These are phyloP conservation scores for Nymphalis urticae DNA, from an alignment of 2,888 invertebrate species.

Conservation along the genomic window DNA sequence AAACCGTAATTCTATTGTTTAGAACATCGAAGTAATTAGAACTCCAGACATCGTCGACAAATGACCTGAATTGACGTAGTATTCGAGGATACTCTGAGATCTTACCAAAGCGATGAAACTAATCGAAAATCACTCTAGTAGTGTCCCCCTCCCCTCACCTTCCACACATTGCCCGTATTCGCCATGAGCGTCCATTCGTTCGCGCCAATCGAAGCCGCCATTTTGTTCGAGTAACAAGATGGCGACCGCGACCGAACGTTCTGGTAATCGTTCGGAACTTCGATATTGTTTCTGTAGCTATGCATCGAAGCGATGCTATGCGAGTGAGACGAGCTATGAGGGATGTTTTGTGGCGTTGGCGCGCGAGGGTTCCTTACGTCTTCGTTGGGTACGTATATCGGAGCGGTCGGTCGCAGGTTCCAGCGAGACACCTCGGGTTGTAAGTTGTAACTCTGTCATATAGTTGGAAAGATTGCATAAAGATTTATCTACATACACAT, in stretches of 20 bases:
- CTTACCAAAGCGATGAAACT: constrained; percentile 62
- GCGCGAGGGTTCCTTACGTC: constrained; percentile 64
- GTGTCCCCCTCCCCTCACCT: constrained; percentile 80
- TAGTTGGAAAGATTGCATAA: constrained; percentile 47
- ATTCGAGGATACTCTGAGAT: constrained; percentile 51
- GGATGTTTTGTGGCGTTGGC: constrained; percentile 72
- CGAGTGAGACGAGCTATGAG: constrained; percentile 75
- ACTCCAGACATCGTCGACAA: neutral
- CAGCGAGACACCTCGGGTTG: constrained; percentile 73
- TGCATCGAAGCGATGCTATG: constrained; percentile 80
- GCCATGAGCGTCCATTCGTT: constrained; percentile 78
- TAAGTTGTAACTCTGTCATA: constrained; percentile 76
- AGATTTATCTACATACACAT: constrained; percentile 44
- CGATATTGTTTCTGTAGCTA: constrained; percentile 78
- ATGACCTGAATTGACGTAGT: neutral
- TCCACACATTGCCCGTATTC: constrained; percentile 72
- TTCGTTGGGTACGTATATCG: constrained; percentile 74
- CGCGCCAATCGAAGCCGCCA: constrained; percentile 76
- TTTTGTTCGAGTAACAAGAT: constrained; percentile 80
- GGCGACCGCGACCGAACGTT: constrained; percentile 78
- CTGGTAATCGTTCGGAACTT: constrained; percentile 77
- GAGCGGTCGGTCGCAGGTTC: constrained; percentile 78
- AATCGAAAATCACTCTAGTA: constrained; percentile 56
- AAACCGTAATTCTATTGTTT: no score
- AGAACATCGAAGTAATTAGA: no score